These are phyloP conservation scores for Chiloscyllium plagiosum DNA, from an alignment of 2,113 vertebrate genomes.

Conservation along the genomic window DNA sequence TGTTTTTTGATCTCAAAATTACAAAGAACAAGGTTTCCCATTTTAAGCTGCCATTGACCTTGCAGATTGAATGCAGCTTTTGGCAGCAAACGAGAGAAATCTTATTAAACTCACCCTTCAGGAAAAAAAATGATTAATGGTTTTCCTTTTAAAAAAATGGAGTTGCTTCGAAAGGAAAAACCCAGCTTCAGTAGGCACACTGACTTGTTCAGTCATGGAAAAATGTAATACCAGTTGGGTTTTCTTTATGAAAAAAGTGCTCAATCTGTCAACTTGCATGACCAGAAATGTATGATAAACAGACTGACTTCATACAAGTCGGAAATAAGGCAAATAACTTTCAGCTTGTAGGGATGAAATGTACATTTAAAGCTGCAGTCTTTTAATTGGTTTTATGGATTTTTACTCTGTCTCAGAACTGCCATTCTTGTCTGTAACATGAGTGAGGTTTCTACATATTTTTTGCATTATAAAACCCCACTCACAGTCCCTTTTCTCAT, in stretches of 20 bases:
- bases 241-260: neutral
- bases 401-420: neutral
- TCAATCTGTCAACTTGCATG: constrained; percentile 27
- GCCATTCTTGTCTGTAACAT: neutral
- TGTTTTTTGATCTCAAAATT: constrained; percentile 29
- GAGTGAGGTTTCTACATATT: constrained; percentile 31
- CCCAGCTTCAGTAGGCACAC: constrained; percentile 12
- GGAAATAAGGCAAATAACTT: constrained; percentile 21
- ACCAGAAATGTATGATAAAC: constrained; percentile 26
- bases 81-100: constrained; percentile 17
- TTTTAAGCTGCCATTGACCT: constrained; percentile 22
- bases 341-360: neutral
- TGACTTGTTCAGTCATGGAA: constrained; percentile 24
- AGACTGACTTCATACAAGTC: constrained; percentile 19
- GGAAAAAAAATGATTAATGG: constrained; percentile 35
- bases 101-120: constrained; percentile 32
- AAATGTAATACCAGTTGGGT: neutral
- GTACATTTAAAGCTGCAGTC: neutral
- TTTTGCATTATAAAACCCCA: constrained; percentile 27
- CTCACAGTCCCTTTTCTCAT: neutral
- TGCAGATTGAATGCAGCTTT: constrained; percentile 20
- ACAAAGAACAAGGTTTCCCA: constrained; percentile 6
- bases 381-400: constrained; percentile 9
- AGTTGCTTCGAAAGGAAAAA: neutral
- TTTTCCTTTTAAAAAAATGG: neutral